These are phyloP conservation scores for Garra rufa DNA, from an alignment of 2,113 vertebrate species.

Conservation along the genomic window DNA sequence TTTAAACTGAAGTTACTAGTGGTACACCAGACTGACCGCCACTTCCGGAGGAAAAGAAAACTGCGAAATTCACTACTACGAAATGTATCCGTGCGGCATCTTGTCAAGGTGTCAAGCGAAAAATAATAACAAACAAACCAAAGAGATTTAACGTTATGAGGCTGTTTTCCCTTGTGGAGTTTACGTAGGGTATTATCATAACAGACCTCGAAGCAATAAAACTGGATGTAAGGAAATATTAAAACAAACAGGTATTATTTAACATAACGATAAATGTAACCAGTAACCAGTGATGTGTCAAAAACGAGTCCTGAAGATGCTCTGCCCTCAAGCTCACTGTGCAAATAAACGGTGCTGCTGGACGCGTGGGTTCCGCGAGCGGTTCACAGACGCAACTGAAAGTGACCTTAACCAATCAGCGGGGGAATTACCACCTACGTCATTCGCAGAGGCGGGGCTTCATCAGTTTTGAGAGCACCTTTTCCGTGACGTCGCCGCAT, in stretches of 20 bases:
- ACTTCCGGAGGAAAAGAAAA: constrained; percentile 25
- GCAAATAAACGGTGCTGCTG: neutral
- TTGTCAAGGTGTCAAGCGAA: neutral
- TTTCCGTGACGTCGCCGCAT: constrained; percentile 24
- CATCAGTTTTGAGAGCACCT: neutral
- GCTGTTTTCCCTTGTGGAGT: neutral
- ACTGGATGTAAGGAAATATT: neutral
- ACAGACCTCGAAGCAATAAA: neutral
- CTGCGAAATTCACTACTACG: neutral
- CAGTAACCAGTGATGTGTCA: neutral
- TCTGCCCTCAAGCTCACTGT: neutral
- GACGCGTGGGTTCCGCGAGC: constrained; percentile 16
- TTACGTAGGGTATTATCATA: neutral
- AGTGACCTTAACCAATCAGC: constrained; percentile 33
- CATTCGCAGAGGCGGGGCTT: neutral
- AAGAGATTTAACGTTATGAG: neutral
- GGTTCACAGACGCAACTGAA: constrained; percentile 8
- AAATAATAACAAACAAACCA: neutral
- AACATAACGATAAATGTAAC: neutral
- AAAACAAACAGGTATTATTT: neutral
- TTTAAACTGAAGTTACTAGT: constrained; percentile 16
- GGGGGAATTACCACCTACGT: constrained; percentile 31
- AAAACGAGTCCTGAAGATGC: neutral
- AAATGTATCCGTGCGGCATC: constrained; percentile 25
- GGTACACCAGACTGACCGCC: neutral